Evolutionary conservation across 2,113 vertebrate species (phyloP).

Genomic region (Tyto alba): DNA sequence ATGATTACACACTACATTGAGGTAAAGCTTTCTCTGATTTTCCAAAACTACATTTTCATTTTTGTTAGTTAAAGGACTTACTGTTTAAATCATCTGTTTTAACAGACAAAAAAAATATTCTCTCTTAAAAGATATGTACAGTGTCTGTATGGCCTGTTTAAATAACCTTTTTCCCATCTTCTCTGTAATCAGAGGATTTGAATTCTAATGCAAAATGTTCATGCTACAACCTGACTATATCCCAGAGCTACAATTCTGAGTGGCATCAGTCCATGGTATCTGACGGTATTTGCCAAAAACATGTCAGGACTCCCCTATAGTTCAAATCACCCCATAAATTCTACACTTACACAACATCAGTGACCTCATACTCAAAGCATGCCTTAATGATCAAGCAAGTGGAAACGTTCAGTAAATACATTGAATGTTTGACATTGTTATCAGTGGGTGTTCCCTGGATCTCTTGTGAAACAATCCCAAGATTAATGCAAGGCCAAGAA

Average conservation of each 20-base stretch:
- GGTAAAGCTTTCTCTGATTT: not conserved
- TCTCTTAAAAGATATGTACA: not conserved
- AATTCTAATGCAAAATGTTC: constrained; percentile 56
- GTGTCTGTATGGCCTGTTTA: constrained; percentile 8
- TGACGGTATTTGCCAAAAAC: constrained; percentile 61
- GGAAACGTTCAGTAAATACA: constrained; percentile 60
- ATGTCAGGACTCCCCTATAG: constrained; percentile 67
- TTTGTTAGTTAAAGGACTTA: constrained; percentile 10
- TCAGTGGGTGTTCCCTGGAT: constrained; percentile 53
- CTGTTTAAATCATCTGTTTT: constrained; percentile 21
- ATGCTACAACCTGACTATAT: constrained; percentile 69
- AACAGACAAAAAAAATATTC: constrained; percentile 5
- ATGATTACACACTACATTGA: not conserved
- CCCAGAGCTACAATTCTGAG: constrained; percentile 66
- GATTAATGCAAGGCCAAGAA: constrained; percentile 45
- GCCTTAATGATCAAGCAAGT: constrained; percentile 55
- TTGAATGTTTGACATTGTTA: constrained; percentile 61
- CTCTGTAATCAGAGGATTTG: constrained; percentile 40
- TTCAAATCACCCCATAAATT: constrained; percentile 62
- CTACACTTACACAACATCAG: constrained; percentile 46
- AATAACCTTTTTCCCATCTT: constrained; percentile 56
- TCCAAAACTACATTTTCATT: not conserved
- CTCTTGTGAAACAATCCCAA: constrained; percentile 50
- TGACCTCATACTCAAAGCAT: constrained; percentile 66
- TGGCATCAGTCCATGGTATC: constrained; percentile 62